phyloP scores from a whole-genome alignment of 2,888 invertebrate genomes.

The Ectobius pallidus region DNA sequence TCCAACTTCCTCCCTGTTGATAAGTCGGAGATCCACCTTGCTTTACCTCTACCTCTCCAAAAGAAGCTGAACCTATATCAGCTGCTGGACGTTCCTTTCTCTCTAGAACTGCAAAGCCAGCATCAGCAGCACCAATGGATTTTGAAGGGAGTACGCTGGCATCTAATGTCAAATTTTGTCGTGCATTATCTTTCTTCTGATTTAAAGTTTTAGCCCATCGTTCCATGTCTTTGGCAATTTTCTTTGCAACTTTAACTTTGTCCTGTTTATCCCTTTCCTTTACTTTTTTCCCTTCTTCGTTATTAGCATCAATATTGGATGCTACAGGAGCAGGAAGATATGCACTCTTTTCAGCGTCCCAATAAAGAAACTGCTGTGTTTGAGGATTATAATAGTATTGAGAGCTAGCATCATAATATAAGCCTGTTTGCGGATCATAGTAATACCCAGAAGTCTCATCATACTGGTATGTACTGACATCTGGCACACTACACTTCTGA shows the following conservation, averaged over 20 bases:
- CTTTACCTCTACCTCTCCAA: constrained; percentile 36
- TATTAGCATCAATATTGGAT: background rate
- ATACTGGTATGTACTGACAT: constrained; percentile 89
- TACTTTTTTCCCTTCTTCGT: constrained; percentile 68
- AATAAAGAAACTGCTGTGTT: constrained; percentile 91
- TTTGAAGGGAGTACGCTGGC: constrained; percentile 56
- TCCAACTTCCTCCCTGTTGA: background rate
- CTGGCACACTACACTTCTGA: constrained; percentile 67
- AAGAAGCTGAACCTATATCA: background rate
- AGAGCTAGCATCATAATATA: constrained; percentile 95
- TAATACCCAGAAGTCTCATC: constrained; percentile 96
- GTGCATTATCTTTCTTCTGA: constrained; percentile 83
- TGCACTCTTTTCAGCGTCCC: constrained; percentile 79
- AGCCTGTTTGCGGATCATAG: constrained; percentile 88
- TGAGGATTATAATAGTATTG: constrained; percentile 96
- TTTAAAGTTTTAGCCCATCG: constrained; percentile 97
- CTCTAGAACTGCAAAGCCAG: constrained; percentile 90
- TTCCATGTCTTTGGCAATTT: constrained; percentile 94
- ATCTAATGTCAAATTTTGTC: constrained; percentile 49
- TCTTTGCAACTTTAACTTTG: constrained; percentile 96
- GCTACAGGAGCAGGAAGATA: constrained; percentile 61
- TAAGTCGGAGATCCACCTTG: background rate
- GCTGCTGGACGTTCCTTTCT: constrained; percentile 61
- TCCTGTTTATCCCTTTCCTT: constrained; percentile 79
- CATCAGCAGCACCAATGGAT: constrained; percentile 82